Evolutionary conservation across 23 tunicate species (phyloP).

Genomic region (Trididemnum miniatum): DNA sequence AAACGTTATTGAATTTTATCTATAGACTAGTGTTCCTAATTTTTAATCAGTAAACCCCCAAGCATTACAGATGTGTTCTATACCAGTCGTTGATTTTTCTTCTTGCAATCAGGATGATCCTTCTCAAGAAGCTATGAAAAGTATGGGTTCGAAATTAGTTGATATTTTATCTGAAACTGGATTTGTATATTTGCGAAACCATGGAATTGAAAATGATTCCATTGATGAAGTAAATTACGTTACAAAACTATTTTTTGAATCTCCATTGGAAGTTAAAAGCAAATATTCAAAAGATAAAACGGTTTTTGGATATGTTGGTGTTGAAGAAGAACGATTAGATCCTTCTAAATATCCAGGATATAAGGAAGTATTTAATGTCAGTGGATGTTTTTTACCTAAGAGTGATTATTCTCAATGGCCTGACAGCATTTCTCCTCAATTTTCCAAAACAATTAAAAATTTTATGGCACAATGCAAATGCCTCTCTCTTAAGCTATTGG

Average conservation of each 20-base stretch:
- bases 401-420: slow-evolving; percentile 44
- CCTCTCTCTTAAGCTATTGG: slow-evolving; percentile 32
- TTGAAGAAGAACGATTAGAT: slow-evolving; percentile 29
- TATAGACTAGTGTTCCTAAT: no score
- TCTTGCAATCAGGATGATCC: background rate
- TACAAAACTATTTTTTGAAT: slow-evolving; percentile 14
- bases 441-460: slow-evolving; percentile 22
- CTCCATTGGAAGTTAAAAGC: background rate
- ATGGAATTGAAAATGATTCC: slow-evolving; percentile 3
- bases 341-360: slow-evolving; percentile 39
- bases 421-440: slow-evolving; percentile 22
- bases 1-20: no score
- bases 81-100: slow-evolving; percentile 52
- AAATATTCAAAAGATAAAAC: background rate
- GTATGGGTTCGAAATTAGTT: slow-evolving; percentile 15
- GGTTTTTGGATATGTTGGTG: slow-evolving; percentile 37
- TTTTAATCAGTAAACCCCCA: no score
- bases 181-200: slow-evolving; percentile 43
- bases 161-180: slow-evolving; percentile 39
- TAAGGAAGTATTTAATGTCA: slow-evolving; percentile 58
- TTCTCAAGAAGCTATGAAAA: background rate
- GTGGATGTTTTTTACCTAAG: slow-evolving; percentile 11
- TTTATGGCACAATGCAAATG: slow-evolving; percentile 34
- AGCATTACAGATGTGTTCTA: background rate
- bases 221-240: background rate